phyloP scores from a whole-genome alignment of 92 coral and sea anemone genomes.

The Pocillopora meandrina region DNA sequence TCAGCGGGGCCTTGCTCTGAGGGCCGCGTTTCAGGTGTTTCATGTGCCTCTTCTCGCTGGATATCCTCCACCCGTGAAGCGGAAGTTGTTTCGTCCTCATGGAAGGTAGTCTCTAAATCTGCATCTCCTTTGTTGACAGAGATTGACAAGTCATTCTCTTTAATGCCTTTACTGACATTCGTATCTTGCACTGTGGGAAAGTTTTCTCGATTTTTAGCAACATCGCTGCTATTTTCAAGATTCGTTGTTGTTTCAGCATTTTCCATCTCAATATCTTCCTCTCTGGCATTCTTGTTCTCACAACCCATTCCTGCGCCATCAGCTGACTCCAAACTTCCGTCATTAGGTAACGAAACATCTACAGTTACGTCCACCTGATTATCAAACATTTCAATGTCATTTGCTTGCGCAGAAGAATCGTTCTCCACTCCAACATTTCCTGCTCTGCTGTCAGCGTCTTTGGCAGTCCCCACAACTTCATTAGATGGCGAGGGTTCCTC shows the following conservation, averaged over 20 bases:
- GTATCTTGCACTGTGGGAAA: background rate
- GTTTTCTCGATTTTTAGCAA: background rate
- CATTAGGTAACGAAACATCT: background rate
- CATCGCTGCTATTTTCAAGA: background rate
- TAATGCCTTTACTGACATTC: no score
- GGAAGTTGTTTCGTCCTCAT: background rate
- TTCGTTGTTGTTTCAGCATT: slow-evolving; percentile 2
- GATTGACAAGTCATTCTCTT: slow-evolving; percentile 9
- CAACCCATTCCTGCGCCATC: background rate
- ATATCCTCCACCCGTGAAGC: background rate
- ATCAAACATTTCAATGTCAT: slow-evolving; percentile 29
- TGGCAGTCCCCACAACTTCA: background rate
- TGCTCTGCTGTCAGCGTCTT: background rate
- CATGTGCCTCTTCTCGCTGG: slow-evolving; percentile 1
- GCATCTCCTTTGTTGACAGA: background rate
- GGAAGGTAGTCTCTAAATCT: background rate
- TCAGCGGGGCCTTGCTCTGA: background rate
- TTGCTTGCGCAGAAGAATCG: background rate
- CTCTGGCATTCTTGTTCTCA: background rate
- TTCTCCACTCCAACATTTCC: slow-evolving; percentile 1
- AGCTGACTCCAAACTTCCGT: background rate
- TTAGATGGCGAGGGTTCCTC: background rate
- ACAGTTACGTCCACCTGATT: background rate
- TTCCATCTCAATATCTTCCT: slow-evolving; percentile 23
- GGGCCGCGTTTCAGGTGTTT: slow-evolving; percentile 6